Conservation (phyloP, 53 echinoderm and acorn worm species). For the Zoroaster sp. region DNA sequence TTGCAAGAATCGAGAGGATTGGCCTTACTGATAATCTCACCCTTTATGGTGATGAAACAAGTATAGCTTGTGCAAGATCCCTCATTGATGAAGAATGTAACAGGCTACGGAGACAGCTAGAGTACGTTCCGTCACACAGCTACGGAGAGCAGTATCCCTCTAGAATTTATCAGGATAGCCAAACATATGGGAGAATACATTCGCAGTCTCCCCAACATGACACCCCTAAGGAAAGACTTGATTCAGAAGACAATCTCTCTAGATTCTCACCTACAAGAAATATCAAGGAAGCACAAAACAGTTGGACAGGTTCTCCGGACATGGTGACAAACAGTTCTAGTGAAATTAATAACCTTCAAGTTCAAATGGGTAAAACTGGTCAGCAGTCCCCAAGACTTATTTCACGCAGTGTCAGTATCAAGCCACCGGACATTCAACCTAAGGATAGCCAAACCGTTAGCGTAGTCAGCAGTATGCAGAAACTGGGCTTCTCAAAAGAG, state of each 20-base stretch:
- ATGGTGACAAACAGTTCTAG: neutral
- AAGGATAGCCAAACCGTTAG: neutral
- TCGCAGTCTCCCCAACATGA: neutral
- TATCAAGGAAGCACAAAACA: neutral
- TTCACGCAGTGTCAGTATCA: neutral
- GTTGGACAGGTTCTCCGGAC: neutral
- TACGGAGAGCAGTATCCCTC: neutral
- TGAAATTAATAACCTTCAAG: neutral
- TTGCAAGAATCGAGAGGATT: neutral
- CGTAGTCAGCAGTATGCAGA: conserved; percentile 60
- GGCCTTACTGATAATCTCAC: neutral
- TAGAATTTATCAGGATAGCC: neutral
- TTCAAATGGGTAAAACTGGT: neutral
- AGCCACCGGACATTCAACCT: neutral
- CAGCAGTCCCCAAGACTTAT: neutral
- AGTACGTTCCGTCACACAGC: neutral
- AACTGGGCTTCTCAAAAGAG: conserved; percentile 65
- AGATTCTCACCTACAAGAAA: neutral
- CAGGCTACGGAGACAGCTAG: neutral
- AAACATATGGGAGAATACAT: neutral
- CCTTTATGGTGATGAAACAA: neutral
- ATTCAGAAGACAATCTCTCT: neutral
- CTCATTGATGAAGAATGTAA: neutral
- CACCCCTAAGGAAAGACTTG: neutral
- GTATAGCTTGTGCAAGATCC: neutral